Evolutionary conservation across 2,888 invertebrate species (phyloP), one percentile per base, ranked within the genome.

Genomic region (Lottia scabra): DNA sequence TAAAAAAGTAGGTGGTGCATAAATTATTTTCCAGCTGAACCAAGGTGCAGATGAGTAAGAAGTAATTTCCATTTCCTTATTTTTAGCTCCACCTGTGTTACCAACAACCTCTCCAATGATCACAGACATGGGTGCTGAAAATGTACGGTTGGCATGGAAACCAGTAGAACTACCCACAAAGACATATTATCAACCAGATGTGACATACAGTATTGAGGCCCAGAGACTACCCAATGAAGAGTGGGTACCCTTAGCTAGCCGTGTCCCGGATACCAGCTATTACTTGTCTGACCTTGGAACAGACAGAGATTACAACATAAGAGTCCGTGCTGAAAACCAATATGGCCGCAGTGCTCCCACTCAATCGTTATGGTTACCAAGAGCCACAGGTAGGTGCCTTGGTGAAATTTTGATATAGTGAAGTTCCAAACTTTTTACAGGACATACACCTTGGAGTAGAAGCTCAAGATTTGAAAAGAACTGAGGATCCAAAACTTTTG

Each of bases 341-440:
- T 96, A 95, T 89, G 99, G 99, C 66, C 94, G 98, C 79, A 97
- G 97, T 90, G 98, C 98, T 88, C 98, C 99, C 0, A 97, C 97
- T 71, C 97, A 98, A 0, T 95, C 94, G 87, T 95, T 85, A 26
- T 85, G 84, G 83, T 75, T 86, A 63, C 85, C 84, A 4, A 83
- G 85, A 68, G 86, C 86, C 19, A 81, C 73, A 79, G 81, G 86
- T 86, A n/a, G n/a, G n/a, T n/a, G n/a, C n/a, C n/a, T n/a, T n/a
- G n/a, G n/a, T n/a, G n/a, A n/a, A n/a, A n/a, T n/a, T n/a, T n/a
- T n/a, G n/a, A n/a, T n/a, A n/a, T n/a, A n/a, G n/a, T n/a, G n/a
- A n/a, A n/a, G n/a, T n/a, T n/a, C n/a, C n/a, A n/a, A n/a, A n/a
- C n/a, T n/a, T n/a, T n/a, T n/a, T n/a, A n/a, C n/a, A n/a, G n/a